Base-by-base conservation (phyloP, 2,888 invertebrate species). In the Poecilobothrus nobilitatus region DNA sequence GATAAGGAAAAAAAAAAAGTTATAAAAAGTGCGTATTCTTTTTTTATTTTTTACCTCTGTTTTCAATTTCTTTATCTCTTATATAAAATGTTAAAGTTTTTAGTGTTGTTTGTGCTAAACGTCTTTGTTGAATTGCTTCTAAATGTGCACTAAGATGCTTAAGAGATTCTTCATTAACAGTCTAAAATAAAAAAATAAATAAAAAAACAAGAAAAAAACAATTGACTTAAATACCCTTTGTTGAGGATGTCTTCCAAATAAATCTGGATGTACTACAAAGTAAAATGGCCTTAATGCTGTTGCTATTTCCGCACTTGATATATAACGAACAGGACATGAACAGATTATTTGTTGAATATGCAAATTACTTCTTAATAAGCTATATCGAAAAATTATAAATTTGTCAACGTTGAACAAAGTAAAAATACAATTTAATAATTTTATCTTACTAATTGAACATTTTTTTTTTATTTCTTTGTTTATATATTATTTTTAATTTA, bases 191-290 rank as follows among this genome's bases (percentile, higher is more conserved):
- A 65, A 1, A 65, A 63, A 61, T 6, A 65, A 65, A 61, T 9
- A 81, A 65, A 86, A 44, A 3, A 15, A 10, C n/a, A n/a, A n/a
- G n/a, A n/a, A 41, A 12, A 41, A 41, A 83, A 70, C 67, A 68
- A 69, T 69, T 27, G 27, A 68, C 67, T 69, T 62, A 66, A 63
- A 70, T 71, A 94, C 94, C 81, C 92, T 87, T 84, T 96, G 93
- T 77, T 88, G 88, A 53, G 97, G 97, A 85, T 91, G 89, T 82
- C 91, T 90, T 68, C 94, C 94, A 84, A 97, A 97, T 65, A 97
- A 85, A 84, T 97, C 97, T 15, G 97, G 97, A 84, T 97, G 97
- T 4, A 97, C 96, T 70, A 90, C 90, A 80, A 97, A 96, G 82
- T 95, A 96, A 82, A 97, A 96, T 7, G 96, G 96, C 71, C 96